Base-by-base conservation (phyloP, 2,797 vertebrate species). In the Chaetodon trifasciatus region DNA sequence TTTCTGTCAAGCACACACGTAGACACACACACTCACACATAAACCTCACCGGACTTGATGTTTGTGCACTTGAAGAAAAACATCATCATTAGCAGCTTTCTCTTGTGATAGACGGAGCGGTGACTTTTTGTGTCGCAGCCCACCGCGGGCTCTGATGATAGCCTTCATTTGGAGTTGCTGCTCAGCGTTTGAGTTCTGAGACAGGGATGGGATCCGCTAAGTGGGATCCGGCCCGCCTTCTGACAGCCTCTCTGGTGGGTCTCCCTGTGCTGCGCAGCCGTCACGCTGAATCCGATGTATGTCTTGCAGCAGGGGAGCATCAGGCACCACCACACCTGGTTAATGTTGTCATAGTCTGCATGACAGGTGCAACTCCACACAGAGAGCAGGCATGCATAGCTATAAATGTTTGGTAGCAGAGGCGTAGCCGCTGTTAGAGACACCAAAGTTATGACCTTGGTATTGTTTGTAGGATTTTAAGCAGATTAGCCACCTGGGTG, bases 51-150 rank as follows among this genome's bases (percentile, higher is more conserved):
- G 93, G 94, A 94, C 94, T 87, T 86, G 88, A 89, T 94, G 94
- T 94, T 95, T 95, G 90, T 87, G 86, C 93, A 86, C 87, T 92
- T 92, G 93, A 92, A 91, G 90, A 84, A 92, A 93, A 92, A 93
- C 91, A 91, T 94, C 91, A 94, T 95, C 93, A 94, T 94, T 95
- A 94, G 91, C 89, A 76, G 86, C 83, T 86, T 93, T 91, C 88
- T 84, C 83, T 78, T 73, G 86, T 93, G 92, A 92, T 87, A 84
- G 92, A 94, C 83, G 62, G 86, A 87, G 66, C 75, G 47, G 69
- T 77, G 90, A 76, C 91, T 89, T 72, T 74, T 81, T 77, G 87
- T 85, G 90, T 90, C 72, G 65, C 86, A 57, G 79, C 78, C 67
- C 75, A 79, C 88, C 62, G 53, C 28, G 70, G 80, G 84, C 83